Evolutionary conservation across 2,888 invertebrate species (phyloP).

Genomic region (Camponotus fellah): DNA sequence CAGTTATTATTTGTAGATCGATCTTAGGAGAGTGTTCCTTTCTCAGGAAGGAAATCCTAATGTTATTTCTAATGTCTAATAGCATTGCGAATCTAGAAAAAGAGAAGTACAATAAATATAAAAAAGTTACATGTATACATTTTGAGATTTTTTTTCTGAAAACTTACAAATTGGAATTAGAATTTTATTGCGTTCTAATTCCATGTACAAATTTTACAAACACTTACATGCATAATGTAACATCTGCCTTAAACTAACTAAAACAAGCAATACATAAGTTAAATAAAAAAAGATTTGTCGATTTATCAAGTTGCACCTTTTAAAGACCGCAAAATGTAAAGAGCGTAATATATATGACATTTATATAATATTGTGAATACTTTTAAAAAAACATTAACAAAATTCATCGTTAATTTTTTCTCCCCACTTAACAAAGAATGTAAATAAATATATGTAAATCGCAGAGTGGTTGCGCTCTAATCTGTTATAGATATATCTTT

Average conservation of each 20-base stretch:
- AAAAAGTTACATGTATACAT: not conserved
- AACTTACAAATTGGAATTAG: slow-evolving; percentile 1
- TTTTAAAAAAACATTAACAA: slow-evolving; percentile 1
- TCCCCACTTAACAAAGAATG: not conserved
- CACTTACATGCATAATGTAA: not conserved
- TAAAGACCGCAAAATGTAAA: not conserved
- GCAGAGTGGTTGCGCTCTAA: not conserved
- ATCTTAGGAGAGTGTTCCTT: not conserved
- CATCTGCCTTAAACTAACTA: slow-evolving; percentile 2
- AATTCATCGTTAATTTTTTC: not conserved
- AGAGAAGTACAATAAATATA: not conserved
- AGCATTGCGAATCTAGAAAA: slow-evolving; percentile 3
- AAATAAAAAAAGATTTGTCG: not conserved
- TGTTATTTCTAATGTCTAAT: not conserved
- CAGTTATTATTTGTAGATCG: not conserved
- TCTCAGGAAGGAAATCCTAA: not conserved
- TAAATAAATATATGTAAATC: not conserved
- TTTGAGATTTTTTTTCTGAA: not conserved
- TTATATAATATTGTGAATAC: slow-evolving; percentile 19
- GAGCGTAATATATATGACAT: slow-evolving; percentile 1
- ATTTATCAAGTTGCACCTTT: not conserved
- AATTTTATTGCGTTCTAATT: slow-evolving; percentile 18
- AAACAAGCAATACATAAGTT: not conserved
- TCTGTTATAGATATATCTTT: not conserved
- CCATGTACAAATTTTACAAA: not conserved